phyloP scores from a whole-genome alignment of 1,140 invertebrate species.

The Heliconius hewitsoni region DNA sequence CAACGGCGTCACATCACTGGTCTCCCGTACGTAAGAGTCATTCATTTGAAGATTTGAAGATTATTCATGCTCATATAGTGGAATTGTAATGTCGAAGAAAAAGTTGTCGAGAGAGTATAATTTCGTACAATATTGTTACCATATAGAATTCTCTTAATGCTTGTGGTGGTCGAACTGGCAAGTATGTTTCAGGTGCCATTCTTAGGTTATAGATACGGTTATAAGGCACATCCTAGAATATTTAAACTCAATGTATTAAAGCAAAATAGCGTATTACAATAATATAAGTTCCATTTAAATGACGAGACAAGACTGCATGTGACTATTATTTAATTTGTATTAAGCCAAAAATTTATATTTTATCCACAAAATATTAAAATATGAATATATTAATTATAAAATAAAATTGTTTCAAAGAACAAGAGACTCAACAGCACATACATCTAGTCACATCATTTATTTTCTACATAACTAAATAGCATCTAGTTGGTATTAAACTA shows the following conservation, averaged over 20 bases:
- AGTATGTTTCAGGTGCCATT: constrained; percentile 13
- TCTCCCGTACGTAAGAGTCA: constrained; percentile 19
- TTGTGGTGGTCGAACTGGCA: constrained; percentile 13
- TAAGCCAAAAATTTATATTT: no score
- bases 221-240: constrained; percentile 20
- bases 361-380: no score
- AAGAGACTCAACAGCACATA: no score
- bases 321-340: no score
- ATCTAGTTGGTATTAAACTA: background rate
- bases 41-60: background rate
- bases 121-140: constrained; percentile 19
- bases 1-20: constrained; percentile 11
- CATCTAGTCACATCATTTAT: background rate
- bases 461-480: background rate
- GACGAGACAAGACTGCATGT: background rate
- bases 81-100: background rate
- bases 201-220: constrained; percentile 16
- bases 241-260: constrained; percentile 22
- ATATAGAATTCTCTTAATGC: background rate
- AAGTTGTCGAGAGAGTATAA: background rate
- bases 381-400: no score
- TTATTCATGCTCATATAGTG: background rate
- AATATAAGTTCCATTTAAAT: background rate
- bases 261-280: constrained; percentile 5
- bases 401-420: no score